Evolutionary conservation across 2,113 vertebrate genomes (phyloP), one percentile per base, ranked within the genome.

Genomic region (Jaculus jaculus): DNA sequence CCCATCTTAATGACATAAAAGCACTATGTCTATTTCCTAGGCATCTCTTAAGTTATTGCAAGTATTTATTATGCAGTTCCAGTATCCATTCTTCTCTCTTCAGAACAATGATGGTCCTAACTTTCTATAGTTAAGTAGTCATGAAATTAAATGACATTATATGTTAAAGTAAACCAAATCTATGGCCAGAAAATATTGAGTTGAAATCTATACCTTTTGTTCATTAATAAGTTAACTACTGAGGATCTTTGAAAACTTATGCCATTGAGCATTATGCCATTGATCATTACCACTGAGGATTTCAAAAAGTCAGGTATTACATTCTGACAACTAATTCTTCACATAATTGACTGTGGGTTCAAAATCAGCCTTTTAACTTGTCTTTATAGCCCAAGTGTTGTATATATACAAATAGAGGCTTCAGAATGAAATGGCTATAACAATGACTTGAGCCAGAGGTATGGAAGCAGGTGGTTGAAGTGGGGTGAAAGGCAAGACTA

Each of bases 281-380:
- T 87, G 37, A 83, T 21, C 15, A 87, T 85, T 82, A 1, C 26
- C n/a, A 79, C 3, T 69, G 54, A 73, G 16, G 2, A 84, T 77
- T 93, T 90, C 61, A 61, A 90, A 86, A 77, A 39, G 34, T 89
- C 54, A 83, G 11, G 42, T 86, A 42, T 21, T 92, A 47, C 23
- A 73, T 84, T 89, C 30, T 47, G 20, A 13, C 7, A 74, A 81
- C 79, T 13, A 66, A 47, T 17, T 68, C 47, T 91, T 97, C 24
- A 75, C 5, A 32, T 85, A 83, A 71, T 63, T 75, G 13, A 91
- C 86, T 17, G 1, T 0, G 68, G 1, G 8, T 85, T 96, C 92
- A 54, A 94, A 96, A 91, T 77, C 54, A 89, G 17, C 7, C n/a
- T 89, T 84, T 17, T 18, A 12, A 37, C 85, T 87, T 37, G 30